A percentile compares a stretch with the other conserved stretches of the same genome.
phyloP scores from a whole-genome alignment of 2,797 vertebrate species.

The Spondyliosoma cantharus region DNA sequence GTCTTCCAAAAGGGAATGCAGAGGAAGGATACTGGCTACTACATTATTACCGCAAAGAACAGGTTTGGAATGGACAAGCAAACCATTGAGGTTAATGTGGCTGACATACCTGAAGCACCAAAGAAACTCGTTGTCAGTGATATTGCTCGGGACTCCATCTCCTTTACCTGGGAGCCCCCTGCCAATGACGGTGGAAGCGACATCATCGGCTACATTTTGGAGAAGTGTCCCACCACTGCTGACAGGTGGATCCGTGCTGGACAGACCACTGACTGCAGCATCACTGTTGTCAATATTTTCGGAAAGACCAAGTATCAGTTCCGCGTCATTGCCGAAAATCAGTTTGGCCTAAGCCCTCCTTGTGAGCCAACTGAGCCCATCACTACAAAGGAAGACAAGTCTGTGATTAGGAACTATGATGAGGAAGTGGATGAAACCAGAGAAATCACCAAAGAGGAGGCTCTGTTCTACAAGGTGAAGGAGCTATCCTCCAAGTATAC shows the following conservation, averaged over 20 bases:
- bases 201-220: slow-evolving; percentile 93
- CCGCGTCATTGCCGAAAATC: slow-evolving; percentile 96
- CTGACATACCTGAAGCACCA: slow-evolving; percentile 95
- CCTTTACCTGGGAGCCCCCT: slow-evolving; percentile 94
- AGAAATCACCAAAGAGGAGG: slow-evolving; percentile 89
- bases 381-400: slow-evolving; percentile 95
- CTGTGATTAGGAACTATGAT: slow-evolving; percentile 94
- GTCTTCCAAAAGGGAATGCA: slow-evolving; percentile 97
- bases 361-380: slow-evolving; percentile 93
- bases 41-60: slow-evolving; percentile 97
- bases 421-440: slow-evolving; percentile 96
- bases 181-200: slow-evolving; percentile 94
- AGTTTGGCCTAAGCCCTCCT: slow-evolving; percentile 93
- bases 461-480: slow-evolving; percentile 91
- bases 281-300: slow-evolving; percentile 94
- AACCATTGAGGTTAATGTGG: slow-evolving; percentile 96
- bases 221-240: slow-evolving; percentile 95
- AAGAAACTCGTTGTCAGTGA: slow-evolving; percentile 92
- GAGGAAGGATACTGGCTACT: slow-evolving; percentile 96
- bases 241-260: slow-evolving; percentile 98
- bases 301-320: slow-evolving; percentile 99
- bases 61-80: slow-evolving; percentile 98
- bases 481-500: slow-evolving; percentile 92
- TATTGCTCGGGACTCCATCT: slow-evolving; percentile 93
- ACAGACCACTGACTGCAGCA: slow-evolving; percentile 90